Conservation (phyloP, 2,113 vertebrate genomes). For the Nerophis ophidion region DNA sequence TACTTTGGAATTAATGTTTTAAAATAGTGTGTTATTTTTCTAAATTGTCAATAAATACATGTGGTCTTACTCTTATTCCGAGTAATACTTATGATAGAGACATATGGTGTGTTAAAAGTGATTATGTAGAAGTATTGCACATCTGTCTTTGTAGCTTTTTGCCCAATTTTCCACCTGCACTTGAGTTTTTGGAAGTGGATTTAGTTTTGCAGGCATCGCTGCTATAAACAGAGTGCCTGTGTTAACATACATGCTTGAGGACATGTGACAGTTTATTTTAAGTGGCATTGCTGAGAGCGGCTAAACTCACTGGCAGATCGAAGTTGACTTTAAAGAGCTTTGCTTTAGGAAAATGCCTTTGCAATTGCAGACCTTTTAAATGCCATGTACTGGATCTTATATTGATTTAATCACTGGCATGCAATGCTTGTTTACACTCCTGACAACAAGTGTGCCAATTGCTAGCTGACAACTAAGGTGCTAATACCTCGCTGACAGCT, state of each 20-base stretch:
- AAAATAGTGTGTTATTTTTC: too few relatives aligned
- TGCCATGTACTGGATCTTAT: neutral
- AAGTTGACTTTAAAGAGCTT: constrained; percentile 29
- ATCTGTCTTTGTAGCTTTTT: neutral
- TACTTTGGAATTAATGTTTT: too few relatives aligned
- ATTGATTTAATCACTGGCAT: neutral
- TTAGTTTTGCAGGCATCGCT: constrained; percentile 14
- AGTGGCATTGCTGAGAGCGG: constrained; percentile 30
- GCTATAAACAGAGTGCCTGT: constrained; percentile 23
- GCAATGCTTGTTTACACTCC: neutral
- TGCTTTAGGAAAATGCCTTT: constrained; percentile 15
- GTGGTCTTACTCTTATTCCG: too few relatives aligned
- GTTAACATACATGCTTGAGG: constrained; percentile 26
- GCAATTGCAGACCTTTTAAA: neutral
- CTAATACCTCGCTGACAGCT: neutral
- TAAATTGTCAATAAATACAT: too few relatives aligned
- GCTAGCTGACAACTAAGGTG: neutral
- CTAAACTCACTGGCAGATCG: constrained; percentile 42
- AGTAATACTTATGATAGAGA: too few relatives aligned
- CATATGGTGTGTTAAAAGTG: too few relatives aligned
- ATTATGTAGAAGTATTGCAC: too few relatives aligned
- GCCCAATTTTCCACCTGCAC: neutral
- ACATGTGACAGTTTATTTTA: constrained; percentile 53
- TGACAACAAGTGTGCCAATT: too few relatives aligned
- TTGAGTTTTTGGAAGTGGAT: constrained; percentile 7